Base-by-base conservation (phyloP, 2,888 invertebrate genomes). In the Leucophenga montana region DNA sequence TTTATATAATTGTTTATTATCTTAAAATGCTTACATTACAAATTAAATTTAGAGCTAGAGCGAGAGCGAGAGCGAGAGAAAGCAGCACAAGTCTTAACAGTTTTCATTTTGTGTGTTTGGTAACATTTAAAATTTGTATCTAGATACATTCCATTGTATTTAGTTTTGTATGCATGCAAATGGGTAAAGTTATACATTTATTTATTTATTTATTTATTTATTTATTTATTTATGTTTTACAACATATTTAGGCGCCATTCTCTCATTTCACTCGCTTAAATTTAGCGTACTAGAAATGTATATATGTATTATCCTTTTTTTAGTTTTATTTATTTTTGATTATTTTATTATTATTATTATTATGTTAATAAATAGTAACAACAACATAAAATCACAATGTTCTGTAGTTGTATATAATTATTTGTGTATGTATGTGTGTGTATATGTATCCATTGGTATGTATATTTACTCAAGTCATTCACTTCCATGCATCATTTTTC, bases 71-170 rank as follows among this genome's bases (percentile, higher is more conserved):
- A 61, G 8, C 3, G 27, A 78, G 73, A 81, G 80, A 81, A 80
- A 78, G 78, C 80, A 81, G 81, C 81, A 83, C 77, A 81, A 81
- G 83, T 81, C 83, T 81, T 82, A 83, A 81, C 78, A 81, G 80
- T 82, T 83, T 68, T 77, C 73, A 14, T 27, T 48, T 50, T 27
- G 18, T 27, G 22, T 53, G 3, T 53, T 53, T 11, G 53, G 16
- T 16, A 9, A 4, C 53, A 53, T 53, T 53, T 53, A 39, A 39
- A 11, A 11, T 39, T 39, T 5, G 39, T 39, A 39, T 39, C 9
- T 39, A 39, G 8, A 11, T 39, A 11, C 11, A 11, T 3, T 39
- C 11, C 39, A 5, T 39, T 39, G 8, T 39, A 1, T 39, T 8
- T 39, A 5, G 3, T 33, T 33, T 33, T 33, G 8, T 39, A 39